A percentile compares a stretch with the other conserved stretches of the same genome.
Conservation (phyloP, 2,888 invertebrate genomes). For the Andricus quercusramuli region DNA sequence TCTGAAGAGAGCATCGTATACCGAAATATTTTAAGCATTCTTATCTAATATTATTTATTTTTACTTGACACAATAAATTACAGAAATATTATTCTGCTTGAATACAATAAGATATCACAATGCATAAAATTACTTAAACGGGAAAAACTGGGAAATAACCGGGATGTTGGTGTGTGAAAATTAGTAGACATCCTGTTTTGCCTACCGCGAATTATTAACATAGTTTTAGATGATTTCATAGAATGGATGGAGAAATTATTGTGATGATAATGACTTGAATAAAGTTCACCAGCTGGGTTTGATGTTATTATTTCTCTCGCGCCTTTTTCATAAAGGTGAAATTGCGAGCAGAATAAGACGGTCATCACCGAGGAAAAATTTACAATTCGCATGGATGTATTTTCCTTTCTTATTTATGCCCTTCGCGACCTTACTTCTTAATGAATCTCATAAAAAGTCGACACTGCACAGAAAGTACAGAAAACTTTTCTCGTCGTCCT, state of each 20-base stretch:
- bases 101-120: too few relatives aligned
- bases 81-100: too few relatives aligned
- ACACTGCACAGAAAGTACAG: background rate
- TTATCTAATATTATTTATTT: too few relatives aligned
- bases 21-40: too few relatives aligned
- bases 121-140: background rate
- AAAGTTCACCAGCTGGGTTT: background rate
- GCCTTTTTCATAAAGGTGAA: slow-evolving; percentile 12
- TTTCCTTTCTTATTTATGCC: background rate
- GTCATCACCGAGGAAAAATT: background rate
- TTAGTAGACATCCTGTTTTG: too few relatives aligned
- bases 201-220: background rate
- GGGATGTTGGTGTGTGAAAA: too few relatives aligned
- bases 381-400: slow-evolving; percentile 16
- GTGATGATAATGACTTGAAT: background rate
- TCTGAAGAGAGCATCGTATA: too few relatives aligned
- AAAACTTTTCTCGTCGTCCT: background rate
- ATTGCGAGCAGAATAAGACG: slow-evolving; percentile 4
- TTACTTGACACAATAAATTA: too few relatives aligned
- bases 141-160: too few relatives aligned
- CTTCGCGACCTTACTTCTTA: slow-evolving; percentile 6
- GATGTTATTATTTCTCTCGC: background rate
- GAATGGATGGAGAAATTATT: background rate
- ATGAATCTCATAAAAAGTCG: slow-evolving; percentile 6
- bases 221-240: background rate